These are phyloP conservation scores for Centruroides vittatus DNA, from an alignment of 1,140 invertebrate species.

Conservation along the genomic window DNA sequence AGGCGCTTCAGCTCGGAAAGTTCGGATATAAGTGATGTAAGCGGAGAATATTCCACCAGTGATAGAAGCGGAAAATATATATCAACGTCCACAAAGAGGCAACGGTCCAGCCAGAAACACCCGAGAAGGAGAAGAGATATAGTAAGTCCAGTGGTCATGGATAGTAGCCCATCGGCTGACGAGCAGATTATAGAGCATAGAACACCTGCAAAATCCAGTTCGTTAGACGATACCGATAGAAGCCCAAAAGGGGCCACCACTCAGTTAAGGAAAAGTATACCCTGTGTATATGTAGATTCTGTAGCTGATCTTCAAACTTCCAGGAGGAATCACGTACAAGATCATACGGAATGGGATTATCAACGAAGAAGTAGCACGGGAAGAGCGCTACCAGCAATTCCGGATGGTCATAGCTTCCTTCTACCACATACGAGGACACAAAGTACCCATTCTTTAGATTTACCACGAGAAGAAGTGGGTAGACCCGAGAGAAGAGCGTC, in stretches of 20 bases:
- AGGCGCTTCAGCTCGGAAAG: constrained; percentile 21
- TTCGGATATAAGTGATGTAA: constrained; percentile 21
- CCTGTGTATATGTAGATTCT: constrained; percentile 12
- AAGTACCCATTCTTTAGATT: constrained; percentile 16
- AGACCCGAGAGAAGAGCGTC: constrained; percentile 26
- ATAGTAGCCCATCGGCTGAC: constrained; percentile 14
- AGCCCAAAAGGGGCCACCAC: too few species aligned
- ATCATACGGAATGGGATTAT: constrained; percentile 1
- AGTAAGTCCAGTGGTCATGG: neutral
- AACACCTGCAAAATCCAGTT: neutral
- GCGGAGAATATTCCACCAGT: constrained; percentile 1
- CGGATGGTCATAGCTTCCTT: neutral
- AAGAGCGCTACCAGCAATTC: constrained; percentile 15
- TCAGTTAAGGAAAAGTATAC: constrained; percentile 8
- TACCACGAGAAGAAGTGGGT: constrained; percentile 5
- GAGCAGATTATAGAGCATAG: neutral
- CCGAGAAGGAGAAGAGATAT: neutral
- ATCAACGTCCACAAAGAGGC: neutral
- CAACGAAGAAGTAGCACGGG: constrained; percentile 14
- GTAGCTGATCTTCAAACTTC: too few species aligned
- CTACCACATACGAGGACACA: neutral
- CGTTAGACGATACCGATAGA: neutral
- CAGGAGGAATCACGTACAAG: neutral
- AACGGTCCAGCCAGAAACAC: neutral
- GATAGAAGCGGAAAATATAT: neutral